Evolutionary conservation across 2,888 invertebrate species (phyloP), one percentile per base, ranked within the genome.

Genomic region (Hyalella azteca): DNA sequence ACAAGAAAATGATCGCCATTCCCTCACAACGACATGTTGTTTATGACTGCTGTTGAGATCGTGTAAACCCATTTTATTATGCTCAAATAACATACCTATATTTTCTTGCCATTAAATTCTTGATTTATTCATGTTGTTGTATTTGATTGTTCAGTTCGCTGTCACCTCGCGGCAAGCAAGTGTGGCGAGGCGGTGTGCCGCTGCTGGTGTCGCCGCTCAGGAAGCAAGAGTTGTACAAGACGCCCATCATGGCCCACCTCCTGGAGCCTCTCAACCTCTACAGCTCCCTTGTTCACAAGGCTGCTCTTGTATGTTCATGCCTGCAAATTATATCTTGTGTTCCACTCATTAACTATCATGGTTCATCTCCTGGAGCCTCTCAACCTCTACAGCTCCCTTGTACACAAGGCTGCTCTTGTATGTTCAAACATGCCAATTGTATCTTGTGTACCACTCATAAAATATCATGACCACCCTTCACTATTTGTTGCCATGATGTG

Each of bases 221-320:
- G 32, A 66, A 66, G 66, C 7, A 36, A 5, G 36, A 36, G 36
- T 7, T 29, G 0, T n/a, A 32, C 36, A 66, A n/a, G 36, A n/a
- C 36, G 15, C 4, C 66, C 3, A 2, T 66, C 9, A 32, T 36
- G 3, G 36, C 66, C 66, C 36, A 66, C 66, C 19, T 66, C 5
- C 66, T 36, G 66, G 66, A 66, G 66, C 66, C 66, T 11, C 32
- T 66, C 39, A 36, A 66, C 26, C 29, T 36, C 36, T 66, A 36
- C 19, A 36, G 36, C 13, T 19, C 36, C 13, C 11, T 66, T 9
- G 36, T 36, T 36, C 29, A 36, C 36, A 32, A 32, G 36, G 66
- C 19, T 29, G 66, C 66, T 66, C 26, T 54, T 22, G 54, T 54
- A 29, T 22, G 54, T 54, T 29, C 13, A 5, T 54, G 49, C 49